Conservation (phyloP, 1,140 invertebrate genomes). For the Aphidius ervi region DNA sequence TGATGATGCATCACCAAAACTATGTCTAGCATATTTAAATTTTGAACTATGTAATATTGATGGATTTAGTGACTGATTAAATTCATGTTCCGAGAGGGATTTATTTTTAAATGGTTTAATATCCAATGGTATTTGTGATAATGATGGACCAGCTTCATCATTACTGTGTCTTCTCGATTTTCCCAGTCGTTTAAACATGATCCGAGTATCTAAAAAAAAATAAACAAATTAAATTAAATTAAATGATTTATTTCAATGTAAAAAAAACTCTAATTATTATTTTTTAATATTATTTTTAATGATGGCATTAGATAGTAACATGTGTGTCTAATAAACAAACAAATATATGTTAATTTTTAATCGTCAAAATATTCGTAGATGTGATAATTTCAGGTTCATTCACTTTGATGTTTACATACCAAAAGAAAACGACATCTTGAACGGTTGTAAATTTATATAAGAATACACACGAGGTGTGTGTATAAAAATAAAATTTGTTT, state of each 20-base stretch:
- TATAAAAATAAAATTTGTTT: too few species aligned
- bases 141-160: slow-evolving; percentile 40
- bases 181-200: slow-evolving; percentile 49
- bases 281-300: too few species aligned
- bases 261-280: too few species aligned
- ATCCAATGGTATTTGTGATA: slow-evolving; percentile 29
- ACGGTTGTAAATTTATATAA: too few species aligned
- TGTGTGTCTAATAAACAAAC: too few species aligned
- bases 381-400: too few species aligned
- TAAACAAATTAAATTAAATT: slow-evolving; percentile 1
- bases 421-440: too few species aligned
- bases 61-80: slow-evolving; percentile 35
- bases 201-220: slow-evolving; percentile 28
- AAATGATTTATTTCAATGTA: neutral
- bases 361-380: too few species aligned
- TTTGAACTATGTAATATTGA: slow-evolving; percentile 37
- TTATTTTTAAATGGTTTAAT: slow-evolving; percentile 24
- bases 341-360: too few species aligned
- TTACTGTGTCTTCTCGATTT: slow-evolving; percentile 49
- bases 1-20: slow-evolving; percentile 41
- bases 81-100: slow-evolving; percentile 31
- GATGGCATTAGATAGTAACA: too few species aligned
- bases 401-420: too few species aligned
- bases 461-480: too few species aligned
- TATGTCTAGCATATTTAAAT: slow-evolving; percentile 44